A percentile compares a stretch with the other conserved stretches of the same genome.
These are phyloP conservation scores for Sycobia sp. DNA, from an alignment of 1,140 invertebrate genomes.

Conservation along the genomic window DNA sequence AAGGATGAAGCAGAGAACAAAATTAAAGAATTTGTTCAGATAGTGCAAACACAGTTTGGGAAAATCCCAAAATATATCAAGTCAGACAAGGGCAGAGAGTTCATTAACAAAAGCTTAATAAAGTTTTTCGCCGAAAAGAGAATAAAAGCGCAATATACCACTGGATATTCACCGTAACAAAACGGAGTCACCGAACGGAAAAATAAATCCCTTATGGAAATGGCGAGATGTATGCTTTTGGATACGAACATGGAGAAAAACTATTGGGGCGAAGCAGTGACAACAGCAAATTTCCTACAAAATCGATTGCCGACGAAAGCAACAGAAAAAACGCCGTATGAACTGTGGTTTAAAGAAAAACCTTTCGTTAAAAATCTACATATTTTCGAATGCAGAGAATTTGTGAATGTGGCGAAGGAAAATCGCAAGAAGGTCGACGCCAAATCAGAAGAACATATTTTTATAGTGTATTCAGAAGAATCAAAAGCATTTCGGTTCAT, in stretches of 20 bases:
- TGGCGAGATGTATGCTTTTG: no score
- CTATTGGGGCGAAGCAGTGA: constrained; percentile 55
- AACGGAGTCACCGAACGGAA: no score
- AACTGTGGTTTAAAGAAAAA: constrained; percentile 44
- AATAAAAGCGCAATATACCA: not conserved
- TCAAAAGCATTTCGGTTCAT: not conserved
- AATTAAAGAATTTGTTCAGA: not conserved
- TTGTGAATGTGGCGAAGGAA: constrained; percentile 23
- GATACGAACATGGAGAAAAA: no score
- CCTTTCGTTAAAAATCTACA: constrained; percentile 34
- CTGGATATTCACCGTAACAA: not conserved
- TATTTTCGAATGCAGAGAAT: constrained; percentile 27
- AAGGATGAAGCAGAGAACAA: not conserved
- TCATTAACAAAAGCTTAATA: not conserved
- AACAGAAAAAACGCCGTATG: constrained; percentile 44
- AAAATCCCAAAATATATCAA: not conserved
- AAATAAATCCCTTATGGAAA: no score
- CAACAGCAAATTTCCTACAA: constrained; percentile 40
- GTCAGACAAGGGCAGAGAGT: not conserved
- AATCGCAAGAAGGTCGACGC: not conserved
- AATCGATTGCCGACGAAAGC: constrained; percentile 7
- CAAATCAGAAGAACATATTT: not conserved
- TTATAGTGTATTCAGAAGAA: not conserved
- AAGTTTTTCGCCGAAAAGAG: not conserved
- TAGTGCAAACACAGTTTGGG: constrained; percentile 30